Evolutionary conservation across 2,113 vertebrate species (phyloP).

Genomic region (Sterna hirundo): DNA sequence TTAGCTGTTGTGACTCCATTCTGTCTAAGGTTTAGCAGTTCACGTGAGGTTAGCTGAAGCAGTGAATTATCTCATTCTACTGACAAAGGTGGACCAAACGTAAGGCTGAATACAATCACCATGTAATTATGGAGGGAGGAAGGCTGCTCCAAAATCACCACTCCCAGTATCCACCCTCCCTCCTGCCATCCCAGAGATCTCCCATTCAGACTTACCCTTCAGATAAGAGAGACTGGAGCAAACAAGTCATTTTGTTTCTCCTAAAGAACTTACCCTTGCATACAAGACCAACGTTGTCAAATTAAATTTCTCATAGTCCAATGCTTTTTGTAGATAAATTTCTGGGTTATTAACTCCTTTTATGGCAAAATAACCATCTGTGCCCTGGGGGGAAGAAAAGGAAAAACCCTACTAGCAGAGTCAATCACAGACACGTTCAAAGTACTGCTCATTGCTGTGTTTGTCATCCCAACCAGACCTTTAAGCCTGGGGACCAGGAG

Average conservation of each 20-base stretch:
- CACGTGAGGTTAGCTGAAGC: background rate
- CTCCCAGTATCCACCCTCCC: background rate
- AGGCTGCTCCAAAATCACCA: background rate
- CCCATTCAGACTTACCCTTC: background rate
- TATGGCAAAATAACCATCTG: slow-evolving; percentile 77
- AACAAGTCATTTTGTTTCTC: background rate
- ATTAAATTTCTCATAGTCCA: slow-evolving; percentile 82
- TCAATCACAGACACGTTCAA: background rate
- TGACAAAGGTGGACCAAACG: background rate
- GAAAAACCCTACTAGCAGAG: background rate
- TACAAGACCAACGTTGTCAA: slow-evolving; percentile 73
- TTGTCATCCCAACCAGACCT: background rate
- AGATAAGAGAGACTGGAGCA: background rate
- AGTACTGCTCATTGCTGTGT: background rate
- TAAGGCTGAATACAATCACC: background rate
- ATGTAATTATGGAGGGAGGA: background rate
- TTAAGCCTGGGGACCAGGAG: background rate
- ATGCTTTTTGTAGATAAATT: slow-evolving; percentile 74
- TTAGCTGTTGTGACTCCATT: background rate
- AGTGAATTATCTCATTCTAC: background rate
- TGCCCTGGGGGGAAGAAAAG: slow-evolving; percentile 60
- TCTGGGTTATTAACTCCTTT: slow-evolving; percentile 77
- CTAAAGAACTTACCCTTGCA: slow-evolving; percentile 75
- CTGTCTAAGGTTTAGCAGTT: background rate
- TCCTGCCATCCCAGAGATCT: background rate